phyloP scores from a whole-genome alignment of 2,113 vertebrate genomes.

The Dolichotis patagonum region DNA sequence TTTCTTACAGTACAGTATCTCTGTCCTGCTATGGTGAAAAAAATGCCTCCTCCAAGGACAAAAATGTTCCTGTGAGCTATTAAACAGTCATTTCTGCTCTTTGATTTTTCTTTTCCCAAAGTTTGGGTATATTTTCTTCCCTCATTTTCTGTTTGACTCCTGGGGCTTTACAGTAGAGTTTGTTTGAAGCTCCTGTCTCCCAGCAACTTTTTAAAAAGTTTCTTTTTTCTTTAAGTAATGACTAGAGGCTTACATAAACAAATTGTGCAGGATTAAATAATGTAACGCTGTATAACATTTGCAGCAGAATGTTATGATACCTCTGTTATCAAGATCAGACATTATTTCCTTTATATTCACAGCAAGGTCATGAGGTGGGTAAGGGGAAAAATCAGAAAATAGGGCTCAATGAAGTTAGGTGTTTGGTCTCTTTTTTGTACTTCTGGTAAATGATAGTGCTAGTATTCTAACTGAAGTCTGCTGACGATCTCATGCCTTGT shows the following conservation, averaged over 20 bases:
- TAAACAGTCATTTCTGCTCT: slow-evolving; percentile 63
- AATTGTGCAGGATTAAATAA: background rate
- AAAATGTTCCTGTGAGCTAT: slow-evolving; percentile 66
- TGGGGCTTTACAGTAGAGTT: slow-evolving; percentile 45
- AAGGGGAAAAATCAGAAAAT: background rate
- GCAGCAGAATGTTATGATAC: background rate
- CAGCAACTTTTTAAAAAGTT: slow-evolving; percentile 33
- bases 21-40: slow-evolving; percentile 57
- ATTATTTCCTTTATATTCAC: background rate
- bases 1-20: slow-evolving; percentile 72
- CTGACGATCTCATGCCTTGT: slow-evolving; percentile 29
- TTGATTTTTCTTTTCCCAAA: slow-evolving; percentile 50
- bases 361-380: background rate
- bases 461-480: background rate
- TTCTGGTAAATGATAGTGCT: background rate
- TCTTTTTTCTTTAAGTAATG: background rate
- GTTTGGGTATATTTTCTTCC: slow-evolving; percentile 64
- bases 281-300: background rate
- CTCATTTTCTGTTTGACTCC: slow-evolving; percentile 55
- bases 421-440: background rate
- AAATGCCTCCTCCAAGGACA: slow-evolving; percentile 75
- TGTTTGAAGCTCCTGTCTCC: slow-evolving; percentile 68
- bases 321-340: background rate
- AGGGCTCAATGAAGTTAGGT: background rate
- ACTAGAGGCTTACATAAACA: slow-evolving; percentile 19